Evolutionary conservation across 1,140 invertebrate genomes (phyloP).

Genomic region (Elymnias hypermnestra): DNA sequence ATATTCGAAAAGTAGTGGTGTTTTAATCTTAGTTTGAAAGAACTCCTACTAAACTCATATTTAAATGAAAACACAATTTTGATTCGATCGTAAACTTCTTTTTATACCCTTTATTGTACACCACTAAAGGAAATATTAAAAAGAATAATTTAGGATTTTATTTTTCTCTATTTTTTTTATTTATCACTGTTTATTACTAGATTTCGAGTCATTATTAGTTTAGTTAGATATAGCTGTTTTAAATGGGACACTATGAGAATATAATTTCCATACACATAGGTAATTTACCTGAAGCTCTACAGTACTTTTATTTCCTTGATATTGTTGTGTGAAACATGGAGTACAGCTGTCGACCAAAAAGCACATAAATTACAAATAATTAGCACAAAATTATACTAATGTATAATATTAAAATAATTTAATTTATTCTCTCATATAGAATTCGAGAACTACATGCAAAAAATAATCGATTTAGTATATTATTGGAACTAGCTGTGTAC

Average conservation of each 20-base stretch:
- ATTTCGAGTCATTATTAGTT: too few species aligned
- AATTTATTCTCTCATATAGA: conserved; percentile 20
- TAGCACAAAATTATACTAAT: conserved; percentile 54
- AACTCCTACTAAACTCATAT: conserved; percentile 62
- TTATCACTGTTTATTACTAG: too few species aligned
- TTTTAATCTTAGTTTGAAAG: too few species aligned
- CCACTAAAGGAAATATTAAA: too few species aligned
- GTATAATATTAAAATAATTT: background rate
- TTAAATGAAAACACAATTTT: background rate
- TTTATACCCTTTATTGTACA: too few species aligned
- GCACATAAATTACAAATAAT: conserved; percentile 48
- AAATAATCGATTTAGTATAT: conserved; percentile 44
- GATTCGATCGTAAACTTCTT: too few species aligned
- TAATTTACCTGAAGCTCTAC: conserved; percentile 47
- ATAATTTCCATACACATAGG: background rate
- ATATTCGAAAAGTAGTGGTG: too few species aligned
- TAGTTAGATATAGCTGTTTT: too few species aligned
- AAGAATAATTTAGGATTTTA: too few species aligned
- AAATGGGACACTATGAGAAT: too few species aligned
- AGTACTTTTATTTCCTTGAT: conserved; percentile 56
- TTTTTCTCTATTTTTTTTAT: too few species aligned
- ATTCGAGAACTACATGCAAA: conserved; percentile 50
- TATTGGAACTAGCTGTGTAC: conserved; percentile 57
- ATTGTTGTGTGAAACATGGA: conserved; percentile 63
- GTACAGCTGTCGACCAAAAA: conserved; percentile 62